Conservation (phyloP, 2,113 vertebrate genomes). For the Antigone vipio region DNA sequence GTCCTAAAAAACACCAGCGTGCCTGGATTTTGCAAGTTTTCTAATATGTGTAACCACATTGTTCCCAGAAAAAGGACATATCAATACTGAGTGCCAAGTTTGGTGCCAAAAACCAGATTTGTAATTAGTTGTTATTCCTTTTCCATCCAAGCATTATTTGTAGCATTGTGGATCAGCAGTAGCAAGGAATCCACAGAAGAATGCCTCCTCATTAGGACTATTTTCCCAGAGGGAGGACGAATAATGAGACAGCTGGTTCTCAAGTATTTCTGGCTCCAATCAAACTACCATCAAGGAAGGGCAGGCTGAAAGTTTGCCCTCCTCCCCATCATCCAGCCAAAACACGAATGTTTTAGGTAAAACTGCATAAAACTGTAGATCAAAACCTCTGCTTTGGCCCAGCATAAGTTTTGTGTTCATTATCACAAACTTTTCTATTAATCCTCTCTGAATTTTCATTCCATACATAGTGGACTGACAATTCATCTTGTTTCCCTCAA, state of each 20-base stretch:
- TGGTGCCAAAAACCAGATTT: background rate
- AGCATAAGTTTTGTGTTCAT: background rate
- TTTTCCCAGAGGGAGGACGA: background rate
- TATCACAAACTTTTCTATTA: background rate
- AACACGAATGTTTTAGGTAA: background rate
- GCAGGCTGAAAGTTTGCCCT: background rate
- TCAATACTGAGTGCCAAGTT: background rate
- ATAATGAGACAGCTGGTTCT: background rate
- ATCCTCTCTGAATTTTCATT: background rate
- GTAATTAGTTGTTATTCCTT: background rate
- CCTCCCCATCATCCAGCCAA: background rate
- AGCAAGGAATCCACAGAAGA: background rate
- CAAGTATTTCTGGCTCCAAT: background rate
- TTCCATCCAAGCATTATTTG: background rate
- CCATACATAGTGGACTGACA: background rate
- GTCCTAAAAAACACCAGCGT: background rate
- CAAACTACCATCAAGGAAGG: background rate
- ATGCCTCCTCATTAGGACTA: background rate
- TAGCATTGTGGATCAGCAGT: background rate
- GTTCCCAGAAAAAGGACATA: background rate
- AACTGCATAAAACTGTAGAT: rapidly evolving
- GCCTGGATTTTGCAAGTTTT: background rate
- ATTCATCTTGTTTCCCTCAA: background rate
- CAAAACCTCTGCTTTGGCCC: background rate
- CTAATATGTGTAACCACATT: background rate